Percentiles rank a stretch among this genome's conserved stretches.
These are phyloP conservation scores for Pelobates fuscus DNA, from an alignment of 2,113 vertebrate species.

Conservation along the genomic window DNA sequence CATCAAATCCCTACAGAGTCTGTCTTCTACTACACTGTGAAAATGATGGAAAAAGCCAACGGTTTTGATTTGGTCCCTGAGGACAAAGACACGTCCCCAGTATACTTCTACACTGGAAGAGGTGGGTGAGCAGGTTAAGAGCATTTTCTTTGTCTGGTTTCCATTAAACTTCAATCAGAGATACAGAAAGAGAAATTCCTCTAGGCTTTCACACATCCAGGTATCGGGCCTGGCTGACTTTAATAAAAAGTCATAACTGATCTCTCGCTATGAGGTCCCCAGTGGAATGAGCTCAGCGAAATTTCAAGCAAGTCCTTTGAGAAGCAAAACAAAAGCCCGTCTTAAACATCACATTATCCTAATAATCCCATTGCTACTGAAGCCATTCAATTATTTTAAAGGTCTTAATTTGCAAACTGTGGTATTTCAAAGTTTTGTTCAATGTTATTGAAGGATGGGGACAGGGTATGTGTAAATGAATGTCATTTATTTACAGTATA, in stretches of 20 bases:
- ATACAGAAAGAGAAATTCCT: constrained; percentile 71
- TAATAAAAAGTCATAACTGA: constrained; percentile 73
- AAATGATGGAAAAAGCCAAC: constrained; percentile 61
- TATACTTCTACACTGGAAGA: constrained; percentile 63
- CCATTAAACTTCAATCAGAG: constrained; percentile 74
- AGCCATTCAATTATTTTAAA: constrained; percentile 65
- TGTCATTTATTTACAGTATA: constrained; percentile 49
- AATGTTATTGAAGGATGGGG: constrained; percentile 59
- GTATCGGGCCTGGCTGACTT: constrained; percentile 72
- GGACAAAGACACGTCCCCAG: constrained; percentile 62
- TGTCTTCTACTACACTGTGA: constrained; percentile 58
- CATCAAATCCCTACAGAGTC: constrained; percentile 53
- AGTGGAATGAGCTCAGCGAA: constrained; percentile 69
- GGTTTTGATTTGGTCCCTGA: constrained; percentile 63
- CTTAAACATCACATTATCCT: constrained; percentile 68
- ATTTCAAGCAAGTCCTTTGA: constrained; percentile 65
- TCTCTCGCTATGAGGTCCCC: constrained; percentile 65
- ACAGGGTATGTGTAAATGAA: constrained; percentile 51
- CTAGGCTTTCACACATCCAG: constrained; percentile 64
- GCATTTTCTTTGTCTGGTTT: constrained; percentile 70
- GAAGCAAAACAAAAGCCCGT: constrained; percentile 60
- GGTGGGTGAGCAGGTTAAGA: constrained; percentile 71
- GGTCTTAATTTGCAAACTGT: constrained; percentile 71
- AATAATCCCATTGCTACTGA: constrained; percentile 64
- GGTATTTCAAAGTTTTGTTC: constrained; percentile 65